Evolutionary conservation across 2,888 invertebrate genomes (phyloP).

Genomic region (Noctua janthina): DNA sequence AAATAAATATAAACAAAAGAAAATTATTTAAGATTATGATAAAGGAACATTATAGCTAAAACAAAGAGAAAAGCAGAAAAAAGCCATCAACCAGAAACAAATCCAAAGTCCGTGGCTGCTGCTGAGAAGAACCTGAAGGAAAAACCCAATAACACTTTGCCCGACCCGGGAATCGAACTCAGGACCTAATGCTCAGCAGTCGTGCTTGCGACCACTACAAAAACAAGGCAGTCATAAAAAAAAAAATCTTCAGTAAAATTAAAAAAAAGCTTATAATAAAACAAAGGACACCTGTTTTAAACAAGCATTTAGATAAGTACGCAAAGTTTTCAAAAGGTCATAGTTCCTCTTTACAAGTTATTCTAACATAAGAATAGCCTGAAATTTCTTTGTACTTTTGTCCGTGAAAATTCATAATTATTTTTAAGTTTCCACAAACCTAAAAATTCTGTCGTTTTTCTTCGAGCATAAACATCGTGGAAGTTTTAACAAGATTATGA

Average conservation of each 20-base stretch:
- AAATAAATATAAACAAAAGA: neutral
- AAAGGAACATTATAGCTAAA: neutral
- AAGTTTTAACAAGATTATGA: slow-evolving; percentile 14
- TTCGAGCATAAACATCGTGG: neutral
- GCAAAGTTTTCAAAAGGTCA: slow-evolving; percentile 2
- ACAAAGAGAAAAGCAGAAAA: neutral
- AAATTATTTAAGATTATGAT: neutral
- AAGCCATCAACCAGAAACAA: too few species aligned
- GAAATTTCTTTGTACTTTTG: neutral
- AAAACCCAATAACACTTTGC: neutral
- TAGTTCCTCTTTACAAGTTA: neutral
- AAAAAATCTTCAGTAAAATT: neutral
- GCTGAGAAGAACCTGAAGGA: neutral
- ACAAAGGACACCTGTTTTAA: neutral
- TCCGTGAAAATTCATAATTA: neutral
- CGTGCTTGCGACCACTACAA: too few species aligned
- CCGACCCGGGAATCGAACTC: neutral
- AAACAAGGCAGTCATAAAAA: neutral
- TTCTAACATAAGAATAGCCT: neutral
- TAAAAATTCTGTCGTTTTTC: too few species aligned
- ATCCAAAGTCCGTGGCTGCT: neutral
- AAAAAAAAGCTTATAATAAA: neutral
- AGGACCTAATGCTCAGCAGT: too few species aligned
- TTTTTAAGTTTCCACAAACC: slow-evolving; percentile 11
- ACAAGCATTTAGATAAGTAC: neutral